phyloP scores from a whole-genome alignment of 1,140 invertebrate species.

The Archegozetes longisetosus region DNA sequence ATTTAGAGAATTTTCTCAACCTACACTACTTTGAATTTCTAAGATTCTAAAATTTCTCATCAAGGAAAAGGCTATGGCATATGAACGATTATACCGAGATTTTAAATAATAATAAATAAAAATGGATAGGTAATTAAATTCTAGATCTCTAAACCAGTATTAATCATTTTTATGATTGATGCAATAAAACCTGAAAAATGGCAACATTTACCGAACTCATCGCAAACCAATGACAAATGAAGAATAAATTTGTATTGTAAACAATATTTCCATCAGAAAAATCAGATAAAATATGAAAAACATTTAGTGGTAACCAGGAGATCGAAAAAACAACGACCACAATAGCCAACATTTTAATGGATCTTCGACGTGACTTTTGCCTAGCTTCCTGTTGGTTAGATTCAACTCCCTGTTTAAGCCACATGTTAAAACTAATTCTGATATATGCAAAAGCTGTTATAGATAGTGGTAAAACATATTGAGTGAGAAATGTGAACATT shows the following conservation, averaged over 20 bases:
- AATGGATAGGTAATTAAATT: too few species aligned
- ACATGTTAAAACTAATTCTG: conserved; percentile 5
- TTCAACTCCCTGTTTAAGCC: not conserved
- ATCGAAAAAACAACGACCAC: conserved; percentile 37
- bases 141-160: too few species aligned
- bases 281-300: conserved; percentile 32
- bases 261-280: conserved; percentile 29
- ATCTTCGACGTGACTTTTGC: conserved; percentile 21
- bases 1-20: too few species aligned
- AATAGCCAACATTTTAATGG: conserved; percentile 37
- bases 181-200: too few species aligned
- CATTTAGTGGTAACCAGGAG: conserved; percentile 36
- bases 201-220: conserved; percentile 41
- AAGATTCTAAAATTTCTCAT: too few species aligned
- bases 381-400: not conserved
- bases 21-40: too few species aligned
- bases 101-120: too few species aligned
- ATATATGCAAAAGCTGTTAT: conserved; percentile 10
- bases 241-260: too few species aligned
- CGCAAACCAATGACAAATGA: conserved; percentile 32
- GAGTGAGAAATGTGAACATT: conserved; percentile 13
- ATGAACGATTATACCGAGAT: too few species aligned
- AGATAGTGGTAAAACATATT: conserved; percentile 7
- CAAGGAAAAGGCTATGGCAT: too few species aligned
- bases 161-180: too few species aligned